These are phyloP conservation scores for Trissonchulus sp. DNA, from an alignment of 2,888 invertebrate genomes.

Conservation along the genomic window DNA sequence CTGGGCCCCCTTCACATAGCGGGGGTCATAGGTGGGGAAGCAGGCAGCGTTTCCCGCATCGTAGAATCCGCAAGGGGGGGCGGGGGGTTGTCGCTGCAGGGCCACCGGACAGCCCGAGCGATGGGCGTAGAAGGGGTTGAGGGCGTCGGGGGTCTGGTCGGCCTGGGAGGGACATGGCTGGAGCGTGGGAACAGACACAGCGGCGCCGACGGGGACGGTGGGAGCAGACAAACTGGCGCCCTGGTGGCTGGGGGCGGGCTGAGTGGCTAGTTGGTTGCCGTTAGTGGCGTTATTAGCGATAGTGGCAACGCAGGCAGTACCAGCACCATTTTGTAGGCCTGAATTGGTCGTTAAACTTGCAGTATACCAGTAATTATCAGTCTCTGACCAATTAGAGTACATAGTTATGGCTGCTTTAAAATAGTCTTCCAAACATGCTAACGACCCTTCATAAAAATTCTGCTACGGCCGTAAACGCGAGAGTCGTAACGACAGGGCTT, in stretches of 20 bases:
- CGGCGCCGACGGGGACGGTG: too few relatives aligned
- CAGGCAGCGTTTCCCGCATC: too few relatives aligned
- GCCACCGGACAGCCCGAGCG: neutral
- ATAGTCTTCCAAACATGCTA: neutral
- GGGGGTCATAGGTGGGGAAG: neutral
- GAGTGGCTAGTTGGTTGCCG: neutral
- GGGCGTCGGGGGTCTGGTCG: neutral
- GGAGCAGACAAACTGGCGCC: neutral
- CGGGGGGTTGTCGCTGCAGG: too few relatives aligned
- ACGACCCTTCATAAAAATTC: neutral
- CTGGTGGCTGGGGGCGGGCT: neutral
- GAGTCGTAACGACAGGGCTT: neutral
- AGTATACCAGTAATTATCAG: neutral
- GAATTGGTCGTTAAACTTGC: conserved; percentile 3
- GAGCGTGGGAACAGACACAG: too few relatives aligned
- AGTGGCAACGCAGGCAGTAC: neutral
- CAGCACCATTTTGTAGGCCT: neutral
- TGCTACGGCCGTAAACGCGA: neutral
- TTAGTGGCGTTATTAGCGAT: neutral
- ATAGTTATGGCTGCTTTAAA: neutral
- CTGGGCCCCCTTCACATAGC: neutral
- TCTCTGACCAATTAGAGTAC: neutral
- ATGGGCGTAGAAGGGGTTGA: neutral
- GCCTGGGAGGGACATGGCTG: neutral
- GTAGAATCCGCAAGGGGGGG: too few relatives aligned